Evolutionary conservation across 2,888 invertebrate genomes (phyloP).

Genomic region (Agrochola litura): DNA sequence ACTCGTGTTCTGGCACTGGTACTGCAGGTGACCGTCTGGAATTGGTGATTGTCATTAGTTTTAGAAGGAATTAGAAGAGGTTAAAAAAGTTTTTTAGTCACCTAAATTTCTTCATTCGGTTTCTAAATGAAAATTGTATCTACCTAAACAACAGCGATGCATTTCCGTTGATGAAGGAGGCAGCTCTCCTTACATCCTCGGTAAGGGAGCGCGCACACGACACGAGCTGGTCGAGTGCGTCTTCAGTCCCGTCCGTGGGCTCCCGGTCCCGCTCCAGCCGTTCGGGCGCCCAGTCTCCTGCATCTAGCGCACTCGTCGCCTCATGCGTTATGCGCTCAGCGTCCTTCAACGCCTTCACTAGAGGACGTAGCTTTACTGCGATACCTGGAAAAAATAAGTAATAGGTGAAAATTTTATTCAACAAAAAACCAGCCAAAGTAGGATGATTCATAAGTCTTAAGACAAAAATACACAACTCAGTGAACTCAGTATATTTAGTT

Average conservation of each 20-base stretch:
- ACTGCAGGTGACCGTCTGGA: conserved; percentile 82
- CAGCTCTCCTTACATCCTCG: conserved; percentile 96
- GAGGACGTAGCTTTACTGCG: conserved; percentile 93
- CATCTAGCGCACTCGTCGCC: conserved; percentile 93
- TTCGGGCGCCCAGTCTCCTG: conserved; percentile 94
- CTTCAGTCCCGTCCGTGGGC: conserved; percentile 92
- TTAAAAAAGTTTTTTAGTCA: neutral
- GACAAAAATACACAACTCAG: no score
- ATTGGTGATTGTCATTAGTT: conserved; percentile 3
- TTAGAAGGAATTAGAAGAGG: neutral
- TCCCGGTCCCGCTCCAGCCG: conserved; percentile 89
- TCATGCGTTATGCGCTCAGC: conserved; percentile 95
- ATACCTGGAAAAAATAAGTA: conserved; percentile 83
- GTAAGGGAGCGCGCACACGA: conserved; percentile 96
- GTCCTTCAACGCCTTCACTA: conserved; percentile 95
- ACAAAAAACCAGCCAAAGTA: neutral
- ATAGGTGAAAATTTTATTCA: conserved; percentile 6
- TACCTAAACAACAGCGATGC: conserved; percentile 94
- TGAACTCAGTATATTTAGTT: no score
- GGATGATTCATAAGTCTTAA: conserved; percentile 22
- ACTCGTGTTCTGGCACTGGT: conserved; percentile 89
- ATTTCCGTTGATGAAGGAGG: conserved; percentile 97
- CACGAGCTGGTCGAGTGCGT: conserved; percentile 97
- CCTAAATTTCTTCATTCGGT: neutral
- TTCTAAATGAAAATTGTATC: conserved; percentile 12